Evolutionary conservation across 2,797 vertebrate genomes (phyloP), one percentile per base, ranked within the genome.

Genomic region (Periophthalmus magnuspinnatus): DNA sequence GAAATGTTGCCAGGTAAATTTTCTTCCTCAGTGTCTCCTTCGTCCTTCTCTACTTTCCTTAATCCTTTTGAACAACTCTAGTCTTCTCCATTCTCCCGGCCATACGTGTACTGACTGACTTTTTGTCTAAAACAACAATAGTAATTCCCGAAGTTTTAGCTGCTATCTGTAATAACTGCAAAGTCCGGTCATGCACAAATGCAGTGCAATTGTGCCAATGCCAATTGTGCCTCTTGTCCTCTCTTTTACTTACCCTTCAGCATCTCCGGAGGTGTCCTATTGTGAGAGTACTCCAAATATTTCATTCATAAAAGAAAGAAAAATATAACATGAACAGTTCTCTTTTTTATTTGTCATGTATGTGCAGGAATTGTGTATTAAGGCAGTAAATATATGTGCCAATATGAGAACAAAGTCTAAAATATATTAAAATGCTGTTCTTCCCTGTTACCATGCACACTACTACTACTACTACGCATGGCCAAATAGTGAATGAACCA

Each of bases 161-260:
- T 72, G 62, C 45, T 10, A 48, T 73, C 68, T 80, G 76, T 67
- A 68, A 74, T 84, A 78, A 82, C 78, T 91, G 88, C 71, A 76
- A 78, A 91, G 83, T 89, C 87, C 84, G 87, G 88, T 91, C 90
- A 91, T 79, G 79, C 81, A 91, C 87, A 91, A 89, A 89, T 91
- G 89, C 89, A 87, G 89, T 65, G 83, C 61, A 84, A 86, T 76
- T 80, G 85, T 89, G 85, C 81, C 87, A 85, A 24, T 87, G 84
- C 85, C 83, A 87, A 84, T 84, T 73, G 81, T 78, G 77, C 74
- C 61, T 32, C 11, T 28, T 48, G 54, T 21, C 45, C 61, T 61
- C 68, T 54, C 68, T 58, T 59, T 68, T 4, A 65, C 81, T 79
- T 28, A 10, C 75, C 76, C 83, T 71, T 74, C 38, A 62, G 38